Conservation (phyloP, 2,888 invertebrate species). For the Philopedon plagiatum region DNA sequence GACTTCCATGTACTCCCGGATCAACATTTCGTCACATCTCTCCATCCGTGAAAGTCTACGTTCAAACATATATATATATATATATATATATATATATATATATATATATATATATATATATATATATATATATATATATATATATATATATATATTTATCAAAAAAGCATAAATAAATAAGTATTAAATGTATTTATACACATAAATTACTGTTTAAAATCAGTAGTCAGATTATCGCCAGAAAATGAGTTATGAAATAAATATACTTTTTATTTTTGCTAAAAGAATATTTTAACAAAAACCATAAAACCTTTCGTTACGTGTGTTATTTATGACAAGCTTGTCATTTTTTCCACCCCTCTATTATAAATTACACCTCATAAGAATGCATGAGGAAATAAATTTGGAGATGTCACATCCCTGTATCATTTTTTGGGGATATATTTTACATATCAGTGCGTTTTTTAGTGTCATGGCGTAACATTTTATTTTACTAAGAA, state of each 20-base stretch:
- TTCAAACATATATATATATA: constrained; percentile 14
- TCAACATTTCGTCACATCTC: too few relatives aligned
- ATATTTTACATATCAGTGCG: constrained; percentile 13
- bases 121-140: constrained; percentile 11
- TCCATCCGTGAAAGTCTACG: too few relatives aligned
- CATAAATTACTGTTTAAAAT: too few relatives aligned
- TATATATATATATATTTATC: too few relatives aligned
- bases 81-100: constrained; percentile 17
- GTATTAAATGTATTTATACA: neutral
- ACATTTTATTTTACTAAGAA: neutral
- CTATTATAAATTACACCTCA: constrained; percentile 20
- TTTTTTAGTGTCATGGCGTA: neutral
- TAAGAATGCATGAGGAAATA: constrained; percentile 32
- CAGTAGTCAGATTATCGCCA: too few relatives aligned
- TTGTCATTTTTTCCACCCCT: constrained; percentile 5
- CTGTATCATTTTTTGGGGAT: constrained; percentile 16
- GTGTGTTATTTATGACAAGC: constrained; percentile 7
- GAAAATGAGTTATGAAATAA: too few relatives aligned
- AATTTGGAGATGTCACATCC: constrained; percentile 28
- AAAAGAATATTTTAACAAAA: neutral
- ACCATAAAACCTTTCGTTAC: neutral
- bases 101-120: constrained; percentile 15
- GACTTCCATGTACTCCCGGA: too few relatives aligned
- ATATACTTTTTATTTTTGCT: too few relatives aligned
- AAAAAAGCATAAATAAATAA: neutral